These are phyloP conservation scores for Diploptera punctata DNA, from an alignment of 2,888 invertebrate genomes.

Conservation along the genomic window DNA sequence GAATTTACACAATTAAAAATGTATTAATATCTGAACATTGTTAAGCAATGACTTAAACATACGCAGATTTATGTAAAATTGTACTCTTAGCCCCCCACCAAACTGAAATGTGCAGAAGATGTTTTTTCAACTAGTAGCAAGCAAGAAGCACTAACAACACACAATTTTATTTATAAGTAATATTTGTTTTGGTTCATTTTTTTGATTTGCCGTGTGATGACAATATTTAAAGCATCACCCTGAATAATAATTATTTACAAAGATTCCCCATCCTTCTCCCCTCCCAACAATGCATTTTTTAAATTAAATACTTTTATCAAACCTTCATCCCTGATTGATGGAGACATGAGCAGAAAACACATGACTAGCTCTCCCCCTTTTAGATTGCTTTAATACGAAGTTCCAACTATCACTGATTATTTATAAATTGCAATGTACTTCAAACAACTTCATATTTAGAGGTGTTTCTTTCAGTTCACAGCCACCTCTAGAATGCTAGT, in stretches of 20 bases:
- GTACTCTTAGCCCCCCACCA: not conserved
- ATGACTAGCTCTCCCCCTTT: not conserved
- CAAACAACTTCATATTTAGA: not conserved
- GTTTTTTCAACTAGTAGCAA: slow-evolving; percentile 36
- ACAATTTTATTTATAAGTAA: slow-evolving; percentile 38
- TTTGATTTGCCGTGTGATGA: slow-evolving; percentile 18
- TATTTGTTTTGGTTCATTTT: slow-evolving; percentile 32
- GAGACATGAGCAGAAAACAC: slow-evolving; percentile 3
- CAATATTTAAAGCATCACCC: slow-evolving; percentile 34
- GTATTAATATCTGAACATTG: too few species aligned
- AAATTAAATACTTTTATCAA: slow-evolving; percentile 9
- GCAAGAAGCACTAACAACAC: slow-evolving; percentile 43
- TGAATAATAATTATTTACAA: slow-evolving; percentile 39
- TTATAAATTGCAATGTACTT: not conserved
- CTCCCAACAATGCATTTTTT: slow-evolving; percentile 42
- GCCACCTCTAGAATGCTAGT: slow-evolving; percentile 36
- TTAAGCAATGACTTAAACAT: too few species aligned
- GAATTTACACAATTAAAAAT: too few species aligned
- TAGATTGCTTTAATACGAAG: not conserved
- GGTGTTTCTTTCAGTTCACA: not conserved
- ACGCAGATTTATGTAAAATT: too few species aligned
- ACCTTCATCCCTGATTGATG: slow-evolving; percentile 24
- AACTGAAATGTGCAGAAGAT: slow-evolving; percentile 39
- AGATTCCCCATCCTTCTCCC: slow-evolving; percentile 44
- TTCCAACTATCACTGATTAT: not conserved